Evolutionary conservation across 2,797 vertebrate species (phyloP).

Genomic region (Tapera naevia): DNA sequence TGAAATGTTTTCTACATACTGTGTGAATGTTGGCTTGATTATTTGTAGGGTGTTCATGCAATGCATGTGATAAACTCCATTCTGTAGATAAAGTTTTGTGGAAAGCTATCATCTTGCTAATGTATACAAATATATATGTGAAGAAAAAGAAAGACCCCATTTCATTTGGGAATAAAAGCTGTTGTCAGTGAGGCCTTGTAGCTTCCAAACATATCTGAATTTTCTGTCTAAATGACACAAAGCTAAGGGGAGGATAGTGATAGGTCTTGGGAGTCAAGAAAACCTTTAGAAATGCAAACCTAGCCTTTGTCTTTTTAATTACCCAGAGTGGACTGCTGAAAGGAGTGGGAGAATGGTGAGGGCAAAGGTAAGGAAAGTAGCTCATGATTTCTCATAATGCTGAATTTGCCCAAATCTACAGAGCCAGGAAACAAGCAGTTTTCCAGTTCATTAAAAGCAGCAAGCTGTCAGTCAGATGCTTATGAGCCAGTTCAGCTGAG

Average conservation of each 20-base stretch:
- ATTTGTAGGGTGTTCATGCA: background rate
- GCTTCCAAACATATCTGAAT: background rate
- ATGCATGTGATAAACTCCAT: background rate
- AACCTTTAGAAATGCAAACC: background rate
- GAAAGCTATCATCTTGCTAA: background rate
- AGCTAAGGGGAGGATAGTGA: background rate
- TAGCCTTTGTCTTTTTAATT: background rate
- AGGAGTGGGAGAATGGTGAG: background rate
- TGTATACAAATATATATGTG: background rate
- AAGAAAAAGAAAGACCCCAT: background rate
- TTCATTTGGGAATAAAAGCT: background rate
- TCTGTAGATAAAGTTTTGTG: background rate
- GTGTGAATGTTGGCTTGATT: background rate
- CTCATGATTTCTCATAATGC: background rate
- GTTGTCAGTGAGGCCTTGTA: background rate
- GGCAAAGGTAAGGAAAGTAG: background rate
- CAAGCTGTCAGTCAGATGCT: slow-evolving; percentile 54
- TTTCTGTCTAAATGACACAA: background rate
- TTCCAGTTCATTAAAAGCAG: slow-evolving; percentile 64
- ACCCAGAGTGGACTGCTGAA: background rate
- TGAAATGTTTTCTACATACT: background rate
- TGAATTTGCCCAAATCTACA: background rate
- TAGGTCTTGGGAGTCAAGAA: background rate
- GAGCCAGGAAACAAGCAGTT: background rate
- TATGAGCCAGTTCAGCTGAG: background rate